These are phyloP conservation scores for Melanotaenia pygmaea DNA, from an alignment of 2,797 vertebrate genomes.

Conservation along the genomic window DNA sequence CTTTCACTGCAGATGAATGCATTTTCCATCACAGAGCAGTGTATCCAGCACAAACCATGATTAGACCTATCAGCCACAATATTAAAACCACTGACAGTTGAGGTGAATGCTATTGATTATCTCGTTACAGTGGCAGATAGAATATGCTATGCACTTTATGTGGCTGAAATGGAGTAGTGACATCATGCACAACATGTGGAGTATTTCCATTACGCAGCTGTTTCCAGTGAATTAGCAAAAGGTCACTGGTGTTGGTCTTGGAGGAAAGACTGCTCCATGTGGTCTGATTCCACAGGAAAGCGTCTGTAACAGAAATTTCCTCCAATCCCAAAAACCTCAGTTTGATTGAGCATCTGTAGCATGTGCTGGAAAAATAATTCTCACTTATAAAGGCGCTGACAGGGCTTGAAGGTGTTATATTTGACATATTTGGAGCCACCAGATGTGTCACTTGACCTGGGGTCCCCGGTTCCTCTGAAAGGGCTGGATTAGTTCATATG, in stretches of 20 bases:
- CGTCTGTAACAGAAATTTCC: not conserved
- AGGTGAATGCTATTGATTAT: slow-evolving; percentile 6
- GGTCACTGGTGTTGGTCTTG: not conserved
- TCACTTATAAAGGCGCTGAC: not conserved
- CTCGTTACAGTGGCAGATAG: slow-evolving; percentile 1
- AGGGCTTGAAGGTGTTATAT: not conserved
- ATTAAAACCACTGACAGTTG: slow-evolving; percentile 15
- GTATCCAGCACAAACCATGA: slow-evolving; percentile 34
- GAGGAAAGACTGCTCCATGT: not conserved
- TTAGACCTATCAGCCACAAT: slow-evolving; percentile 27
- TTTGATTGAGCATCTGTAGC: not conserved
- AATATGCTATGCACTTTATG: not conserved
- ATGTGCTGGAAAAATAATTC: not conserved
- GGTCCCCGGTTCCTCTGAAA: not conserved
- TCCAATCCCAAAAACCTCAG: not conserved
- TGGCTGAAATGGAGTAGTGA: slow-evolving; percentile 1
- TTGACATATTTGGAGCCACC: not conserved
- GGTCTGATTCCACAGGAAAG: not conserved
- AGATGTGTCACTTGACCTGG: not conserved
- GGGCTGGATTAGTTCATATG: not conserved
- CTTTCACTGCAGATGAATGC: slow-evolving; percentile 34
- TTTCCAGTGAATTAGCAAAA: not conserved
- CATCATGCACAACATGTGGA: not conserved
- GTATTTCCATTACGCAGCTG: not conserved
- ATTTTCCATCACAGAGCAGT: slow-evolving; percentile 36